A percentile compares a stretch with the other conserved stretches of the same genome.
These are phyloP conservation scores for Brassicogethes aeneus DNA, from an alignment of 2,888 invertebrate genomes.

Conservation along the genomic window DNA sequence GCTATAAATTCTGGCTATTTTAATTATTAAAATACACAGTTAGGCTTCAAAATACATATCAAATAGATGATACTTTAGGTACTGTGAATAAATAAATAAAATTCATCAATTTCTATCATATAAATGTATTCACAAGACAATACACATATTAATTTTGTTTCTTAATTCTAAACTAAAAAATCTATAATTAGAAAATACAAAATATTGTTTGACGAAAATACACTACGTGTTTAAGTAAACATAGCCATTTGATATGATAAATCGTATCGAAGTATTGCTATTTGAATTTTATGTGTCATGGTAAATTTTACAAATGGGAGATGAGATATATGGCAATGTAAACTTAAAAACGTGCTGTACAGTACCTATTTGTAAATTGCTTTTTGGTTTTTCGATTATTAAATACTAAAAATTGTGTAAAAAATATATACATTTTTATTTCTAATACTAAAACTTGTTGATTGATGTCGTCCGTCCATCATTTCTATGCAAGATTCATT, in stretches of 20 bases:
- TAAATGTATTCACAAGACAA: conserved; percentile 42
- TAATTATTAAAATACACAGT: no score
- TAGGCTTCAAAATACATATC: no score
- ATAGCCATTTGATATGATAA: conserved; percentile 29
- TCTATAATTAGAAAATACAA: conserved; percentile 37
- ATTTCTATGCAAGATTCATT: conserved; percentile 4
- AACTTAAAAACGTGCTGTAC: conserved; percentile 25
- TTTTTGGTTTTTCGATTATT: conserved; percentile 25
- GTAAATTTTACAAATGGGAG: conserved; percentile 21
- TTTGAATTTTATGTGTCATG: conserved; percentile 20
- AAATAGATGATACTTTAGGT: no score
- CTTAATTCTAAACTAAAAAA: conserved; percentile 39
- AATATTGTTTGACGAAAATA: conserved; percentile 28
- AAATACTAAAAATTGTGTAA: conserved; percentile 26
- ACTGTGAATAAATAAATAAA: no score
- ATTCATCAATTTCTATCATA: conserved; percentile 26
- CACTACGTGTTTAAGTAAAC: conserved; percentile 26
- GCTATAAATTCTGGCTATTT: no score
- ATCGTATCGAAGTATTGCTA: conserved; percentile 10
- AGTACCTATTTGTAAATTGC: conserved; percentile 29
- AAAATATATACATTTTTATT: conserved; percentile 28
- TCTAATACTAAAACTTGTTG: conserved; percentile 14
- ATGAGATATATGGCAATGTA: conserved; percentile 18
- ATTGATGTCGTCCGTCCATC: conserved; percentile 3
- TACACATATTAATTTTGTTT: conserved; percentile 38